These are phyloP conservation scores for Peromyscus californicus DNA, from an alignment of 2,113 vertebrate genomes.

Conservation along the genomic window DNA sequence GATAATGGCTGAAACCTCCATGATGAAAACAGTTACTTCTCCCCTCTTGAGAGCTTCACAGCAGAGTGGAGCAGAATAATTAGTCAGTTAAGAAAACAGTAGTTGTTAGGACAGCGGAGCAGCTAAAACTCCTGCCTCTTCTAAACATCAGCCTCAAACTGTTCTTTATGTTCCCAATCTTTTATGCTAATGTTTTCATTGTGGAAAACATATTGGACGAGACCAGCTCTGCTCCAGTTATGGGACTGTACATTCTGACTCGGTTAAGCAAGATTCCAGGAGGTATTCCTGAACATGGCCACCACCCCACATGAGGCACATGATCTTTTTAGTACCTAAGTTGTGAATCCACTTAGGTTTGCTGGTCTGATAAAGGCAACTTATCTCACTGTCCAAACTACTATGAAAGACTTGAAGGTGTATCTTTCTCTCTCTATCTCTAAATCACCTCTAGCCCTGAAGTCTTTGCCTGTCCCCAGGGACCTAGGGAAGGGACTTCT, in stretches of 20 bases:
- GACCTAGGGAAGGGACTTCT: slow-evolving; percentile 11
- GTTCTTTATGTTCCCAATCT: background rate
- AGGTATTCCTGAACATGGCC: background rate
- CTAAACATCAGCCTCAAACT: background rate
- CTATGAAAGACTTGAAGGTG: slow-evolving; percentile 39
- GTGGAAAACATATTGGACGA: background rate
- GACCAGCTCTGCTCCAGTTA: background rate
- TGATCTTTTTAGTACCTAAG: background rate
- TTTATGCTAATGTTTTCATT: slow-evolving; percentile 14
- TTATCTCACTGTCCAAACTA: background rate
- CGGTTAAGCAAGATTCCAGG: background rate
- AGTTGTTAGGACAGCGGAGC: background rate
- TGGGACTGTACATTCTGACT: slow-evolving; percentile 41
- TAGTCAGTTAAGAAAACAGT: slow-evolving; percentile 32
- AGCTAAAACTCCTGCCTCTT: slow-evolving; percentile 18
- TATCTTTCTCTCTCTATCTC: slow-evolving; percentile 71
- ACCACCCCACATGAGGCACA: background rate
- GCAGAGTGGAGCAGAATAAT: slow-evolving; percentile 3
- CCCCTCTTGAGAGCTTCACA: background rate
- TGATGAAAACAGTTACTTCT: slow-evolving; percentile 39
- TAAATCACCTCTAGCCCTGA: slow-evolving; percentile 58
- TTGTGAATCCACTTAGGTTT: background rate
- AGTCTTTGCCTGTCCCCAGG: slow-evolving; percentile 60
- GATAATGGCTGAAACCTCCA: slow-evolving; percentile 8
- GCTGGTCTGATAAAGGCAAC: slow-evolving; percentile 20